A percentile compares a stretch with the other conserved stretches of the same genome.
Evolutionary conservation across 1,140 invertebrate genomes (phyloP).

Genomic region (Medauroidea extradentata): DNA sequence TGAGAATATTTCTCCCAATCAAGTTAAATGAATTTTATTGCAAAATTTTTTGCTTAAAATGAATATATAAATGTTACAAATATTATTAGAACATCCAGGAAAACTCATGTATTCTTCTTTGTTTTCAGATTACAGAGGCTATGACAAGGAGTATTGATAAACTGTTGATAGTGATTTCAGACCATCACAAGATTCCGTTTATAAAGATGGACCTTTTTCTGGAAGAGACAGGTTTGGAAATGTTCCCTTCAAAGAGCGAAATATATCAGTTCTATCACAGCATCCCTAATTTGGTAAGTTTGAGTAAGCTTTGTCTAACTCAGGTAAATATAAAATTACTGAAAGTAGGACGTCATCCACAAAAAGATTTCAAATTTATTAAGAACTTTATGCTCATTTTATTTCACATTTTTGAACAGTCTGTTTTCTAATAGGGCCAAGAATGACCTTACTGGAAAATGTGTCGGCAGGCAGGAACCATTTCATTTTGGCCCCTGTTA

Average conservation of each 20-base stretch:
- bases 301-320: not conserved
- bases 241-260: slow-evolving; percentile 39
- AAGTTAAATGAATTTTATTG: not conserved
- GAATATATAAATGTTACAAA: too few species aligned
- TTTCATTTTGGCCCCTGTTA: too few species aligned
- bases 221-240: slow-evolving; percentile 35
- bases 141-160: slow-evolving; percentile 50
- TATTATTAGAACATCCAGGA: too few species aligned
- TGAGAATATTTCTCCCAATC: not conserved
- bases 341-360: too few species aligned
- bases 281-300: slow-evolving; percentile 16
- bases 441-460: too few species aligned
- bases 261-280: slow-evolving; percentile 25
- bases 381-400: not conserved
- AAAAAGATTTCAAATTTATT: not conserved
- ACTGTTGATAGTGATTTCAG: slow-evolving; percentile 43
- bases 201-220: slow-evolving; percentile 46
- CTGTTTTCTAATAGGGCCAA: too few species aligned
- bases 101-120: too few species aligned
- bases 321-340: too few species aligned
- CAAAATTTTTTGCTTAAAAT: too few species aligned
- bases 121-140: slow-evolving; percentile 46
- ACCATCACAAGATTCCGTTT: slow-evolving; percentile 44
- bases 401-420: slow-evolving; percentile 40
- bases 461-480: too few species aligned